Conservation (phyloP, 2,797 vertebrate species). For the Pempheris klunzingeri region DNA sequence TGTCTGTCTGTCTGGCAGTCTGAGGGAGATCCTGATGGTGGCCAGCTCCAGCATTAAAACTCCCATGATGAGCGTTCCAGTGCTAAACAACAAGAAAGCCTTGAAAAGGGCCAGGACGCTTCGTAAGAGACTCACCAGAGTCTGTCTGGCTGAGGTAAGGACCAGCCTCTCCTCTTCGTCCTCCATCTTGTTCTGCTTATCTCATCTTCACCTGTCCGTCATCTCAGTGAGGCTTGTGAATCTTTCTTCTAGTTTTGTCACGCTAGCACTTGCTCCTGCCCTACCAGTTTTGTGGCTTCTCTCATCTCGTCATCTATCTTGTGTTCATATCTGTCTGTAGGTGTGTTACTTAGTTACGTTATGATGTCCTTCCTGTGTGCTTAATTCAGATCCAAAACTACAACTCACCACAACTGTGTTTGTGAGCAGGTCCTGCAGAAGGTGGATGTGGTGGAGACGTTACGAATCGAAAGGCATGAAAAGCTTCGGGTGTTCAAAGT, state of each 20-base stretch:
- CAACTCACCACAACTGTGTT: background rate
- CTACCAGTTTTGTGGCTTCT: background rate
- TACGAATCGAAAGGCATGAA: slow-evolving; percentile 77
- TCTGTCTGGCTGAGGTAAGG: slow-evolving; percentile 92
- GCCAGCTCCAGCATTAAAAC: slow-evolving; percentile 96
- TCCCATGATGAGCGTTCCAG: slow-evolving; percentile 96
- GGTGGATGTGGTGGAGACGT: slow-evolving; percentile 89
- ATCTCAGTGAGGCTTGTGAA: background rate
- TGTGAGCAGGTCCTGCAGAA: slow-evolving; percentile 90
- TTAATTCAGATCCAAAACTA: background rate
- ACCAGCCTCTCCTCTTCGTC: background rate
- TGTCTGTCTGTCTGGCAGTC: slow-evolving; percentile 75
- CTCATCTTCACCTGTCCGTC: too few relatives aligned
- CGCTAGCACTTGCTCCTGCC: background rate
- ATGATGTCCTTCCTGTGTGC: background rate
- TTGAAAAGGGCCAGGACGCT: slow-evolving; percentile 89
- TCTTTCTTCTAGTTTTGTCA: background rate
- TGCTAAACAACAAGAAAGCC: slow-evolving; percentile 89
- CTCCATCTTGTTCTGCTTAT: background rate
- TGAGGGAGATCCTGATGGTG: slow-evolving; percentile 95
- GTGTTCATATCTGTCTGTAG: background rate
- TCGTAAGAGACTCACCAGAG: slow-evolving; percentile 90
- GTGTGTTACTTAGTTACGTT: background rate
- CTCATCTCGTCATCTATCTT: too few relatives aligned
- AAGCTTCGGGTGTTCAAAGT: slow-evolving; percentile 88